phyloP scores from a whole-genome alignment of 2,113 vertebrate species.

The Crotalus helleri region DNA sequence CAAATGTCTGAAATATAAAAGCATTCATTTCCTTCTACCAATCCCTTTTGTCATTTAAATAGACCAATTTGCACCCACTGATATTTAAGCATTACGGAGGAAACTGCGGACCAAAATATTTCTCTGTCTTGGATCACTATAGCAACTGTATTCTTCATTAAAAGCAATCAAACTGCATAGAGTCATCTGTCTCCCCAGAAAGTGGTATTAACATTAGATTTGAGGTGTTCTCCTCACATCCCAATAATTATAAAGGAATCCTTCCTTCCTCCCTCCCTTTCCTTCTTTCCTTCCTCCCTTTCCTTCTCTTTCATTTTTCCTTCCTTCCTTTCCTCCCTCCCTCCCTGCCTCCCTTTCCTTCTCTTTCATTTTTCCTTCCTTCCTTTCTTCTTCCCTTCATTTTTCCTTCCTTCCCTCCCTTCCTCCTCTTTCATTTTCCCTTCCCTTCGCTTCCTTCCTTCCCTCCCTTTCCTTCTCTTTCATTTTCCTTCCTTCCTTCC shows the following conservation, averaged over 20 bases:
- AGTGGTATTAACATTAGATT: neutral
- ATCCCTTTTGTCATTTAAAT: constrained; percentile 7
- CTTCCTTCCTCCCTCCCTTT: too few species aligned
- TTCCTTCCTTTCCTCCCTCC: too few species aligned
- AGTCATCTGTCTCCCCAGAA: neutral
- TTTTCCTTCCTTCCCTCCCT: too few species aligned
- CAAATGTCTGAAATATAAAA: neutral
- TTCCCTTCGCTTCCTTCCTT: too few species aligned
- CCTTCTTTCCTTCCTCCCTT: too few species aligned
- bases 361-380: too few species aligned
- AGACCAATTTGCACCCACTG: constrained; percentile 9
- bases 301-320: too few species aligned
- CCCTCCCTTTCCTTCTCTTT: too few species aligned
- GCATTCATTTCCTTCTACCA: neutral
- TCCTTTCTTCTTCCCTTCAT: too few species aligned
- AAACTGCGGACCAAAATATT: constrained; percentile 27
- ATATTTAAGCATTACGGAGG: neutral
- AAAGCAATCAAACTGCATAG: neutral
- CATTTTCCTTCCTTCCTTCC: too few species aligned
- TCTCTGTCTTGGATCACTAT: neutral
- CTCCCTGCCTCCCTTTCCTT: too few species aligned
- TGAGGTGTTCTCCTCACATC: neutral
- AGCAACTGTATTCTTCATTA: constrained; percentile 9
- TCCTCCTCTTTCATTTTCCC: too few species aligned
- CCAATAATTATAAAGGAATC: neutral